Conservation (phyloP, 2,888 invertebrate species). For the Lymantria dispar region DNA sequence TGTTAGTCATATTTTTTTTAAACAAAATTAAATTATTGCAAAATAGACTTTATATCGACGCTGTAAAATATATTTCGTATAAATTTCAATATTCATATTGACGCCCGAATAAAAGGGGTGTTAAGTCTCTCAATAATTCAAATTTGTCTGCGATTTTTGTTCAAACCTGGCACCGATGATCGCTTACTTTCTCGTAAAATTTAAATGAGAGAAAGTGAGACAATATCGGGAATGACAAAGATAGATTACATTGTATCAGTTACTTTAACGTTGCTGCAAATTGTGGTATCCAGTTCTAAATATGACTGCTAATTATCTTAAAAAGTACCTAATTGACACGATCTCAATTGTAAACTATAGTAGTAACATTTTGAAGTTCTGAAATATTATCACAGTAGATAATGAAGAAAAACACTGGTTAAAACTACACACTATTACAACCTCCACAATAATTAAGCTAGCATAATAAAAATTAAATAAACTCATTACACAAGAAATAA, state of each 20-base stretch:
- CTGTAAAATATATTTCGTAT: too few relatives aligned
- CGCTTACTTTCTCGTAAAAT: constrained; percentile 17
- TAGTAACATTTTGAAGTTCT: background rate
- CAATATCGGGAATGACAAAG: constrained; percentile 9
- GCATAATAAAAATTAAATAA: background rate
- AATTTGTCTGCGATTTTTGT: too few relatives aligned
- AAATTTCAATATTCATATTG: too few relatives aligned
- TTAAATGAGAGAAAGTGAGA: constrained; percentile 6
- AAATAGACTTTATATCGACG: too few relatives aligned
- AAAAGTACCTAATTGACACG: background rate
- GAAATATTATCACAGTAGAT: constrained; percentile 1
- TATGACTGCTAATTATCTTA: constrained; percentile 24
- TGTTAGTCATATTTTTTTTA: constrained; percentile 8
- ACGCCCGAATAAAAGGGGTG: too few relatives aligned
- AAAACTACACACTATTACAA: background rate
- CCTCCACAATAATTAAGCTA: background rate
- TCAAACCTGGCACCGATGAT: constrained; percentile 11
- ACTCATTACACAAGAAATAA: background rate
- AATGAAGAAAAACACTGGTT: constrained; percentile 5
- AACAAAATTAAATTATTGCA: too few relatives aligned
- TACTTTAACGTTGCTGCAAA: constrained; percentile 5
- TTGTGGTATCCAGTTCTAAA: constrained; percentile 13
- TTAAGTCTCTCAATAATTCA: too few relatives aligned
- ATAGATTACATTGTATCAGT: constrained; percentile 6
- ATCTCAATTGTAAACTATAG: background rate